Evolutionary conservation across 1,140 invertebrate genomes (phyloP), one percentile per base, ranked within the genome.

Genomic region (Frieseomelitta varia): DNA sequence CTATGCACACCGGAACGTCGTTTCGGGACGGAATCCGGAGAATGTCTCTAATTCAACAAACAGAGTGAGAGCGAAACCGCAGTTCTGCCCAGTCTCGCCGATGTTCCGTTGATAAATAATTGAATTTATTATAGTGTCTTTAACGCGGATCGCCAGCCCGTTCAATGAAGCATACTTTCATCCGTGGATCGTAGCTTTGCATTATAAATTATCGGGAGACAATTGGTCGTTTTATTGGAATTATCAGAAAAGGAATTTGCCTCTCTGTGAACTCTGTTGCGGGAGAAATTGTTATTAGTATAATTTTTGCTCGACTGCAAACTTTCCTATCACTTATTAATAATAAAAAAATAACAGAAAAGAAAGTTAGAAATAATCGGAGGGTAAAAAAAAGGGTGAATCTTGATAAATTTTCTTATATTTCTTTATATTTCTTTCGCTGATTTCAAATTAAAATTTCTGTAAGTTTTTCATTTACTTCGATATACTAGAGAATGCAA

Each of bases 11-110:
- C 30, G 21, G 19, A 73, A 76, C 61, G 27, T 58, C 72, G 55
- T 81, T 74, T 63, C 27, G 4, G 10, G 53, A 0, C 21, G 67
- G 72, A 75, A 81, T 67, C 63, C 67, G 61, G 30, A 27, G 80
- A 76, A 81, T 76, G 72, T 47, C 58, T 21, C 61, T 76, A 81
- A 81, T 76, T 81, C n/a, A 17, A 27, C 80, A 56, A 81, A 81
- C 30, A 47, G 51, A 67, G 30, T 34, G 61, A 76, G 34, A 65
- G 8, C 51, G 47, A 47, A 47, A 24, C 80, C 72, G 17, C 80
- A 19, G 51, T 15, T 71, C 12, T 14, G 39, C 4, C 53, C 61
- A 19, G 61, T 4, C 47, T 47, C 6, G 39, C 2, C 67, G 6
- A 15, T 47, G 53, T 34, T 53, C 4, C 34, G n/a, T 19, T 11